Base-by-base conservation (phyloP, 2,113 vertebrate species). In the Pelodiscus sinensis region DNA sequence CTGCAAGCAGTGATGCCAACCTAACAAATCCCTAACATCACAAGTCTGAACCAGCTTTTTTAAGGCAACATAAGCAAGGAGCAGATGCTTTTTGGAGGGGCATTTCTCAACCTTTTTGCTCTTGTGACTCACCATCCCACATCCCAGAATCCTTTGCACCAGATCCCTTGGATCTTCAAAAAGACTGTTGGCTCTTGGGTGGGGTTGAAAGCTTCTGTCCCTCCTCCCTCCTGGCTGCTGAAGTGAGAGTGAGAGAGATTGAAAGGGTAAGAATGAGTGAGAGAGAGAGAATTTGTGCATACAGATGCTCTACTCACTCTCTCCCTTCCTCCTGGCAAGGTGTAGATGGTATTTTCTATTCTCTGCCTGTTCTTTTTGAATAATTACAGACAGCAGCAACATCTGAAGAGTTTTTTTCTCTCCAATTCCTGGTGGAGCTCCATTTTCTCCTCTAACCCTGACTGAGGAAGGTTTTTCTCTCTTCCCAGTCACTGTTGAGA, bases 91-190 rank as follows among this genome's bases (percentile, higher is more conserved):
- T 85, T 71, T 35, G 57, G 81, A n/a, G 14, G 19, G 57, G 51
- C 65, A 38, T 38, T 90, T 79, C 94, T 89, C 88, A 91, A 82
- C 65, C 78, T 12, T n/a, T 75, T 62, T 71, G 18, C 50, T 90
- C 58, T 55, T 31, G 35, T 1, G 44, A 55, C 86, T 89, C 88
- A 95, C 71, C 84, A 75, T 35, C 77, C 89, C 75, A 50, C 4
- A 1, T 0, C 3, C 56, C 92, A 92, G 85, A 95, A 88, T 78
- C 57, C 51, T 22, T 84, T 44, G 85, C 92, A 82, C 90, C 90
- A 92, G 82, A 19, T 94, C 82, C 87, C 38, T 21, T 80, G 88
- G 73, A 92, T 84, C 82, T 78, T 90, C 54, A 85, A 86, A n/a
- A 94, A 83, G 13, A 27, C 58, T 82, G 90, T 38, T 3, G 85